Conservation (phyloP, 1,140 invertebrate genomes). For the Brachionus rotundiformis region DNA sequence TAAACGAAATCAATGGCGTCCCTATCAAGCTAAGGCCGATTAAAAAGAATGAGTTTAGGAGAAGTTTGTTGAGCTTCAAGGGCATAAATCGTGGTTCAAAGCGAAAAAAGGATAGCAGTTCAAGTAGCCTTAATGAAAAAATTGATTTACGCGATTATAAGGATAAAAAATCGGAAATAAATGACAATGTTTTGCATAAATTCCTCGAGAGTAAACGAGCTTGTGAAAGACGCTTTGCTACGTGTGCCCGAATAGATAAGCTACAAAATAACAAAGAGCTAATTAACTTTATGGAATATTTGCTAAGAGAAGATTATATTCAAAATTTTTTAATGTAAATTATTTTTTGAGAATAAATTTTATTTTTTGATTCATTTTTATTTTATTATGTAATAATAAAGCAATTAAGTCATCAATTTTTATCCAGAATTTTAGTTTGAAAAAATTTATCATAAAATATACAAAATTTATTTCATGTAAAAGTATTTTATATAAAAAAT, state of each 20-base stretch:
- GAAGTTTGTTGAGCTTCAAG: slow-evolving; percentile 35
- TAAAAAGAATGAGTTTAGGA: neutral
- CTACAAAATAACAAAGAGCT: slow-evolving; percentile 8
- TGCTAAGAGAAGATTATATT: slow-evolving; percentile 51
- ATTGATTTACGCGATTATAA: slow-evolving; percentile 37
- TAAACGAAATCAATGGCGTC: neutral
- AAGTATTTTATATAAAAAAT: too few species aligned
- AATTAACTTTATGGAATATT: slow-evolving; percentile 47
- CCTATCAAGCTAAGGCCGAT: neutral
- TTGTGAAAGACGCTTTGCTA: neutral
- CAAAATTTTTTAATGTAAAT: slow-evolving; percentile 51
- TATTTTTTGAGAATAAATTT: neutral
- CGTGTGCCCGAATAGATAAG: slow-evolving; percentile 44
- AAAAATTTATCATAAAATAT: too few species aligned
- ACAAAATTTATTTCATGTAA: too few species aligned
- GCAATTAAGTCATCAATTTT: too few species aligned
- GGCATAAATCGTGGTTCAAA: neutral
- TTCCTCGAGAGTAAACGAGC: slow-evolving; percentile 2
- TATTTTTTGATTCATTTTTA: neutral
- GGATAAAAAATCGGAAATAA: slow-evolving; percentile 39
- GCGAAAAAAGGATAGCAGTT: neutral
- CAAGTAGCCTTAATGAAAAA: neutral
- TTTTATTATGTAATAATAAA: too few species aligned
- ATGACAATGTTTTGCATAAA: neutral
- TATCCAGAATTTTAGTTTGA: too few species aligned